Base-by-base conservation (phyloP, 2,113 vertebrate genomes). In the Datnioides undecimradiatus region DNA sequence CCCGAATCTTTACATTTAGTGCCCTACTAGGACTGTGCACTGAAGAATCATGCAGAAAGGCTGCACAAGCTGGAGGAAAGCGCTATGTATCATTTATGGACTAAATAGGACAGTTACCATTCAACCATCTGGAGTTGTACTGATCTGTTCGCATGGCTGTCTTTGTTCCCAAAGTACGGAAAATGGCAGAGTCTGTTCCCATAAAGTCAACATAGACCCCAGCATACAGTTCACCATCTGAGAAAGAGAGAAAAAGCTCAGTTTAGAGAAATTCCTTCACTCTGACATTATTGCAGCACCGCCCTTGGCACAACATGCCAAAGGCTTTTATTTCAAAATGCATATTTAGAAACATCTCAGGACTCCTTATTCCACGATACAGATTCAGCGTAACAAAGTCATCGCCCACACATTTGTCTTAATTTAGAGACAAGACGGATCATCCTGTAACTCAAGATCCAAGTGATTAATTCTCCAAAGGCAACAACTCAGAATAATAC, bases 181-280 rank as follows among this genome's bases (percentile, higher is more conserved):
- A 99, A 91, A 99, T 97, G 89, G 98, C 98, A 0, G 98, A 97
- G 0, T 99, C 98, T 0, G 98, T 99, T 90, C 98, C 98, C 98
- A 99, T 99, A 93, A 99, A 99, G 90, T 99, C 98, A 0, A 99
- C 97, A 87, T 99, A 99, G 77, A 99, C 97, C 0, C 97, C 98
- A 0, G 98, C 97, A 0, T 99, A 99, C 46, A 99, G 97, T 75
- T 99, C 97, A 75, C 98, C 97, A 74, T 99, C 98, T 99, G 95
- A 92, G 62, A 85, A 78, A 77, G 70, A 87, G 80, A 88, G 38
- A 79, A 77, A 87, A 85, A 52, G 68, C 41, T 76, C 17, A 67
- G 51, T 79, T 87, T 19, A 69, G 84, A 68, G 16, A 87, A 60
- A 81, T 82, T 84, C 43, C 38, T 87, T 13, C 17, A 77, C 38